phyloP scores from a whole-genome alignment of 2,113 vertebrate genomes.

The Electrona antarctica region DNA sequence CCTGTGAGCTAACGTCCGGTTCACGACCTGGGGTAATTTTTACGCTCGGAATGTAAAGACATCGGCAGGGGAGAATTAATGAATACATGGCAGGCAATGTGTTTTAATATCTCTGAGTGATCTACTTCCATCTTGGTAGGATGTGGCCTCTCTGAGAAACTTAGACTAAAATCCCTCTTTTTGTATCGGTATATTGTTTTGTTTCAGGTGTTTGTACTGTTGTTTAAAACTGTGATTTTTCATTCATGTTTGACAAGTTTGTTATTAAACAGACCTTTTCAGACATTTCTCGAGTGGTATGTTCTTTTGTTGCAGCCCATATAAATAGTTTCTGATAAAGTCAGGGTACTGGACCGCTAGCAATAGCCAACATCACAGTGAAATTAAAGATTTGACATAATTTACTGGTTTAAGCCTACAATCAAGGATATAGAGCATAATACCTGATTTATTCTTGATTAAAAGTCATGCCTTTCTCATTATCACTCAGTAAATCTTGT shows the following conservation, averaged over 20 bases:
- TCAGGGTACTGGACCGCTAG: too few relatives aligned
- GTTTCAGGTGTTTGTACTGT: neutral
- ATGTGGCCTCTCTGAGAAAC: neutral
- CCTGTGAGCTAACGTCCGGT: too few relatives aligned
- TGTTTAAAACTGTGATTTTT: conserved; percentile 30
- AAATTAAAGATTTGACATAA: too few relatives aligned
- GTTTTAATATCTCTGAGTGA: conserved; percentile 4
- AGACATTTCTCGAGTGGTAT: neutral
- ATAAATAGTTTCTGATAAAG: neutral
- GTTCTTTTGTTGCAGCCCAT: neutral
- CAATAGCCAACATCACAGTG: too few relatives aligned
- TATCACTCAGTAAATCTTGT: too few relatives aligned
- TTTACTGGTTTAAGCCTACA: too few relatives aligned
- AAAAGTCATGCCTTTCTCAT: too few relatives aligned
- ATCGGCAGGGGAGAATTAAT: too few relatives aligned
- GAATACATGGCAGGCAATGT: too few relatives aligned
- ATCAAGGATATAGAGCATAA: neutral
- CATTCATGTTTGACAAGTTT: conserved; percentile 12
- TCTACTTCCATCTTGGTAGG: neutral
- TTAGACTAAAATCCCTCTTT: conserved; percentile 6
- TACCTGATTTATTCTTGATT: neutral
- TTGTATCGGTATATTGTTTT: conserved; percentile 19
- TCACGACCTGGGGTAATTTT: too few relatives aligned
- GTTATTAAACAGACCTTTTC: conserved; percentile 54
- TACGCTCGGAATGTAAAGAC: too few relatives aligned